Evolutionary conservation across 2,113 vertebrate genomes (phyloP), one percentile per base, ranked within the genome.

Genomic region (Chionis minor): DNA sequence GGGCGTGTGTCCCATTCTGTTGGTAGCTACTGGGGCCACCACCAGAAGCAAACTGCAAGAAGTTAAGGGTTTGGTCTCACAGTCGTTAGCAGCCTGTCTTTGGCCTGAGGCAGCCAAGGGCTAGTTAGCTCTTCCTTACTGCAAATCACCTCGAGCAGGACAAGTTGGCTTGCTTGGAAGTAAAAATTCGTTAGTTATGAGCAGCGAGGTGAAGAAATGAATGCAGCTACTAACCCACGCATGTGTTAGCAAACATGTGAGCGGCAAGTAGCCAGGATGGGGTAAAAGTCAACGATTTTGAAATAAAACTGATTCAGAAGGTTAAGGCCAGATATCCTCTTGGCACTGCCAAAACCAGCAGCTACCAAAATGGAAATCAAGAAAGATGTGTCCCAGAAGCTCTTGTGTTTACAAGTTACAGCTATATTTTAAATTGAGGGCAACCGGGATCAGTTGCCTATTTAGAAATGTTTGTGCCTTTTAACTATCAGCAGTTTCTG

Each of bases 1-100:
- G 0, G 33, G 33, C 15, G 4, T 0, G 0, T 3, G 19, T 42
- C 44, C 72, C 0, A 0, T 28, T 35, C 73, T 40, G 18, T 38
- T 61, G 61, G 22, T 52, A 49, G 38, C 66, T 44, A 5, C 44
- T n/a, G 65, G 24, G 51, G 5, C n/a, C 47, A 2, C 17, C 23
- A 9, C 0, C 0, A 10, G 54, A 6, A 56, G 51, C 27, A 73
- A 73, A 63, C 19, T 1, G 0, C 38, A 12, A 51, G 42, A 62
- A 85, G 28, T 17, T 55, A 55, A n/a, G 40, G 65, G 23, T 54
- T 85, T 49, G 5, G 45, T 66, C 35, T 81, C 49, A 13, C 75
- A 20, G 59, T 30, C 33, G 8, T 55, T 86, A 44, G 30, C 78
- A 70, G 55, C 4, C 40, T 70, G 12, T 54, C 28, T 88, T 79